Percentiles rank a stretch among this genome's conserved stretches.
phyloP scores from a whole-genome alignment of 53 echinoderm and acorn worm genomes.

The Echinometra lucunter region DNA sequence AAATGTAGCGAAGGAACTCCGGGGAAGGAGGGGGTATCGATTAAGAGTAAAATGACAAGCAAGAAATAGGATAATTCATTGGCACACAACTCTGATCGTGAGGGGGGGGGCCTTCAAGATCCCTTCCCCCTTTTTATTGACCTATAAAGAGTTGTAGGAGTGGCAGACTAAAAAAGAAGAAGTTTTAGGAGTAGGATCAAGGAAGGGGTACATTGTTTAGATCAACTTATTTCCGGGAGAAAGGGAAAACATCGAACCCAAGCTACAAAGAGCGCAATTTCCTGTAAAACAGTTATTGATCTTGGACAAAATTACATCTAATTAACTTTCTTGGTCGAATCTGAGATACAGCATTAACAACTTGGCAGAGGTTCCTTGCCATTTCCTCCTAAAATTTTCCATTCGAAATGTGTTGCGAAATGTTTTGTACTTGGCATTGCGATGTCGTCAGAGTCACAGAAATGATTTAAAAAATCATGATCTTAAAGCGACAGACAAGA shows the following conservation, averaged over 20 bases:
- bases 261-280: background rate
- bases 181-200: too few species aligned
- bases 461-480: background rate
- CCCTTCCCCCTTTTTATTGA: background rate
- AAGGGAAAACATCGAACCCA: background rate
- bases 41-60: background rate
- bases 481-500: background rate
- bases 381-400: background rate
- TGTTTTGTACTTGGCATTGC: background rate
- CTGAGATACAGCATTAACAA: background rate
- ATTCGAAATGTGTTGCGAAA: background rate
- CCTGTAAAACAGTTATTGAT: background rate
- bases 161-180: background rate
- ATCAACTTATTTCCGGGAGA: too few species aligned
- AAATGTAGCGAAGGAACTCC: background rate
- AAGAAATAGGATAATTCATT: background rate
- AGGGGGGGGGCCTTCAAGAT: background rate
- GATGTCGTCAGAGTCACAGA: background rate
- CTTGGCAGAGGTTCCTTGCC: background rate
- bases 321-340: background rate
- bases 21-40: background rate
- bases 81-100: background rate
- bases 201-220: background rate
- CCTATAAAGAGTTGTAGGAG: background rate
- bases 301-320: background rate